phyloP scores from a whole-genome alignment of 2,113 vertebrate species.

The Protobothrops flavoviridis region DNA sequence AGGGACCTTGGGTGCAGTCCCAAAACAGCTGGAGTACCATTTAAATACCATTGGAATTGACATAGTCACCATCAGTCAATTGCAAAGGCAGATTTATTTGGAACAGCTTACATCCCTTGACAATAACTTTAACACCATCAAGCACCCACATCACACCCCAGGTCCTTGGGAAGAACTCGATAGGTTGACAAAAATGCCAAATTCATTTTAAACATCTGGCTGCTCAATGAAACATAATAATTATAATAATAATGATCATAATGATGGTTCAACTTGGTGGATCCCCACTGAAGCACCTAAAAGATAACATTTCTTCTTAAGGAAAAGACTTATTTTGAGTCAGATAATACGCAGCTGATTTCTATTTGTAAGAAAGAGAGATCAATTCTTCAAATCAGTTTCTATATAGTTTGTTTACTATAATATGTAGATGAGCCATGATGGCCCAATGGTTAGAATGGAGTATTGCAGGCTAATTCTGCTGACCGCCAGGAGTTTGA shows the following conservation, averaged over 20 bases:
- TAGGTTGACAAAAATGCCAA: neutral
- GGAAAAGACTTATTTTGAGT: conserved; percentile 24
- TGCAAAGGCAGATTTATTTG: neutral
- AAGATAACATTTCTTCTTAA: conserved; percentile 27
- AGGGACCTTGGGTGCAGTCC: neutral
- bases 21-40: neutral
- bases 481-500: neutral
- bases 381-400: neutral
- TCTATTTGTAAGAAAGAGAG: neutral
- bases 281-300: conserved; percentile 27
- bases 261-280: conserved; percentile 41
- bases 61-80: neutral
- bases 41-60: neutral
- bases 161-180: neutral
- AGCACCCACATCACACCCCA: neutral
- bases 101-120: neutral
- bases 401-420: conserved; percentile 28
- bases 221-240: neutral
- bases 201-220: neutral
- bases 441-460: neutral
- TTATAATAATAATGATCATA: neutral
- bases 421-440: conserved; percentile 1
- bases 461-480: neutral
- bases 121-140: neutral
- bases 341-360: conserved; percentile 7